Percentiles rank a stretch among this genome's conserved stretches.
These are phyloP conservation scores for Arvicanthis niloticus DNA, from an alignment of 2,113 vertebrate genomes.

Conservation along the genomic window DNA sequence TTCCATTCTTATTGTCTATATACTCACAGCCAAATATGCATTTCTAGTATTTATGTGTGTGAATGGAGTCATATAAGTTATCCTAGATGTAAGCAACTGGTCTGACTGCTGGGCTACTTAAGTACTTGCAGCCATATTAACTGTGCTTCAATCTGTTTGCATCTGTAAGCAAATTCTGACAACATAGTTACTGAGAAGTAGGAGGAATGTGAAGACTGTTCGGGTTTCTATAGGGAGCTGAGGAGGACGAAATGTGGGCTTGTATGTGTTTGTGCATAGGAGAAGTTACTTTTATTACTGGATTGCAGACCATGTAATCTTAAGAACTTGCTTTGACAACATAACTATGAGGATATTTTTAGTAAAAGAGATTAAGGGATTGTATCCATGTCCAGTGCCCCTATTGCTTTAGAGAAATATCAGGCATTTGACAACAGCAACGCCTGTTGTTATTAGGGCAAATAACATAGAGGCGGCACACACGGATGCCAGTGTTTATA, in stretches of 20 bases:
- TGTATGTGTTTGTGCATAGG: neutral
- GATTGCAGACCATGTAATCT: neutral
- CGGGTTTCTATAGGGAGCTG: neutral
- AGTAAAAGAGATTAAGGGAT: neutral
- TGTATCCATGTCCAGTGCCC: neutral
- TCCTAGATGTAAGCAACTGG: neutral
- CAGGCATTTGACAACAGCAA: neutral
- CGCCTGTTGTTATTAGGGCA: constrained; percentile 43
- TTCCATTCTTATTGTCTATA: constrained; percentile 73
- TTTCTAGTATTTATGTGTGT: neutral
- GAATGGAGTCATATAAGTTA: neutral
- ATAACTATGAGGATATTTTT: neutral
- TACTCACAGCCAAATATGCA: neutral
- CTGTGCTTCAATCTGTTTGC: neutral
- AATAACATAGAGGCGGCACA: constrained; percentile 31
- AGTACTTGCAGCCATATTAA: neutral
- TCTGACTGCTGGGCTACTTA: neutral
- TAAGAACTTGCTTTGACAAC: neutral
- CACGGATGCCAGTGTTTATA: constrained; percentile 18
- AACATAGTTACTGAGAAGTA: neutral
- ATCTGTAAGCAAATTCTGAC: neutral
- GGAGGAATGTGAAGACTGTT: neutral
- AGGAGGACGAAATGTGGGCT: neutral
- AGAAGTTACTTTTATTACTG: neutral
- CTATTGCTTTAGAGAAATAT: neutral